Conservation (phyloP, 2,888 invertebrate species). For the Campoplex capitator region DNA sequence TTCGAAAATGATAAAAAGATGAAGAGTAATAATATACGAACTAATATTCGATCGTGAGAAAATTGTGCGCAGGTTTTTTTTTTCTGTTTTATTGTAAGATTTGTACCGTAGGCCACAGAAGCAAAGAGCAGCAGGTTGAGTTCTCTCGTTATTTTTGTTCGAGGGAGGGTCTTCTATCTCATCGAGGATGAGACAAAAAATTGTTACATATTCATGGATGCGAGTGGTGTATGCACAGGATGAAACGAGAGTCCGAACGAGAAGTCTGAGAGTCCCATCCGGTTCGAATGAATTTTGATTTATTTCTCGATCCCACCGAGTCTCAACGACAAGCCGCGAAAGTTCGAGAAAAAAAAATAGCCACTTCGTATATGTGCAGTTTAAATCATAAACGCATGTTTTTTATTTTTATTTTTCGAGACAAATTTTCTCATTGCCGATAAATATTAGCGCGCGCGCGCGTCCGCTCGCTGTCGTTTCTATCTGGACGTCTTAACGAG, state of each 20-base stretch:
- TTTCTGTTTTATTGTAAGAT: constrained; percentile 53
- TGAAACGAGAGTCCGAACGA: constrained; percentile 24
- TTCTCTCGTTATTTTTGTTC: constrained; percentile 36
- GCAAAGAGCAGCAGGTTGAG: constrained; percentile 24
- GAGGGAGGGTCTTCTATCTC: constrained; percentile 28
- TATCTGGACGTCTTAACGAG: constrained; percentile 65
- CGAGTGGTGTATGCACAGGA: constrained; percentile 39
- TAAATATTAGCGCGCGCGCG: constrained; percentile 39
- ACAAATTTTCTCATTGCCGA: constrained; percentile 40
- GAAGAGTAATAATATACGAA: constrained; percentile 12
- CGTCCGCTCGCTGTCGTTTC: constrained; percentile 43
- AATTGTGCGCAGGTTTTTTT: constrained; percentile 22
- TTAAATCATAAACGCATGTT: constrained; percentile 53
- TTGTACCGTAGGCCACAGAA: constrained; percentile 39
- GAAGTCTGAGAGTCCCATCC: constrained; percentile 44
- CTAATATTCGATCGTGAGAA: constrained; percentile 48
- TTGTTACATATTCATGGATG: constrained; percentile 70
- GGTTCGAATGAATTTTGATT: constrained; percentile 66
- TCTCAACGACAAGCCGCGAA: constrained; percentile 1
- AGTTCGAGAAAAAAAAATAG: constrained; percentile 4
- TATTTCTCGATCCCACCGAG: constrained; percentile 56
- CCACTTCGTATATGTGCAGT: not conserved
- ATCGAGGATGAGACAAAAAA: constrained; percentile 62
- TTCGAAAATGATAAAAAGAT: constrained; percentile 21
- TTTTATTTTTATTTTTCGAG: not conserved